phyloP scores from a whole-genome alignment of 2,888 invertebrate genomes.

The Hymenopus coronatus region DNA sequence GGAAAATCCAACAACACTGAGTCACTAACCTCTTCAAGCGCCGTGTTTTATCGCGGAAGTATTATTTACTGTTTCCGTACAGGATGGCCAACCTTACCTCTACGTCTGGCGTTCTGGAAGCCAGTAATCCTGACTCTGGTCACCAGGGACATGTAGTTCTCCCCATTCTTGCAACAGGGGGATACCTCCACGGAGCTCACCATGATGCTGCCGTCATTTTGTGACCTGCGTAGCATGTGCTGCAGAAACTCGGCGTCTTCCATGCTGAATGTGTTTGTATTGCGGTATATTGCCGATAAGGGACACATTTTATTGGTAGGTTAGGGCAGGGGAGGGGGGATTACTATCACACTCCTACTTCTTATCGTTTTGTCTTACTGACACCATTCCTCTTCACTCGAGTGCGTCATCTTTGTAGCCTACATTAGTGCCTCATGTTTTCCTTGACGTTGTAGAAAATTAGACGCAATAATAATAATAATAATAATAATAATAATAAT shows the following conservation, averaged over 20 bases:
- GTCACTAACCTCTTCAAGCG: no score
- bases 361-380: not conserved
- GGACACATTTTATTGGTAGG: not conserved
- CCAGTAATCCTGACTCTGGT: constrained; percentile 23
- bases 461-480: no score
- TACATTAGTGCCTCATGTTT: no score
- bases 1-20: no score
- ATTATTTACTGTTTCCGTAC: no score
- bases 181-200: constrained; percentile 32
- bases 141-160: constrained; percentile 34
- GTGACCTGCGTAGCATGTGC: constrained; percentile 33
- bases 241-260: constrained; percentile 35
- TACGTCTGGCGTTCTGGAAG: not conserved
- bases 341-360: not conserved
- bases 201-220: constrained; percentile 32
- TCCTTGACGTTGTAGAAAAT: no score
- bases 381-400: not conserved
- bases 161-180: constrained; percentile 34
- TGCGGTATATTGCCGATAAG: not conserved
- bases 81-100: not conserved
- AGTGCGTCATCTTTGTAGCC: not conserved
- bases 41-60: no score
- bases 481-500: no score
- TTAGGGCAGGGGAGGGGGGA: not conserved
- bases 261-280: not conserved